Evolutionary conservation across 2,797 vertebrate genomes (phyloP), one percentile per base, ranked within the genome.

Genomic region (Arnoldichthys spilopterus): DNA sequence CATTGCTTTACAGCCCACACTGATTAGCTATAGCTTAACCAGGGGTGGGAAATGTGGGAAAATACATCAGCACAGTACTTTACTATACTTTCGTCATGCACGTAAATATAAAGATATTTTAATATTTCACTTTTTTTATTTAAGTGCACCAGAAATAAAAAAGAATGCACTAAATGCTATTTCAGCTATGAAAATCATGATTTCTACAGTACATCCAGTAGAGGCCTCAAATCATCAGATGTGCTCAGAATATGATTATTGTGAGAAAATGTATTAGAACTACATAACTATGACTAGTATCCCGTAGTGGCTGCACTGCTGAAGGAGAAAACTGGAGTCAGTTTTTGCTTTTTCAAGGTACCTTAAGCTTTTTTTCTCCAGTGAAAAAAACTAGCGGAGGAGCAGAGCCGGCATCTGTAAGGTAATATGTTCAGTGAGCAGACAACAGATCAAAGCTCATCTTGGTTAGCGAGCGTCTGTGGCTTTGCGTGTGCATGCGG

Each of bases 391-490:
- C 12, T 30, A 24, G 6, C 49, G 67, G 40, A 85, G 84, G 85
- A 75, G 30, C 62, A 40, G n/a, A 11, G 32, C 58, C 72, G 79
- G 13, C 47, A 67, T 77, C 76, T 84, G 82, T 83, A 86, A 88
- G 83, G 87, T 85, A 87, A 88, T 87, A 87, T 82, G 73, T 82
- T 83, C 80, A 63, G 77, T 16, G 74, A 80, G 74, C 74, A 88
- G 85, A 85, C 86, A 80, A 82, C 81, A 82, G 84, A 89, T 90
- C 87, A 90, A 89, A 90, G 85, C 75, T 87, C 85, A 84, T 84
- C 83, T 79, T 76, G 78, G 86, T 86, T 84, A 80, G 82, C 73
- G 77, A 77, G 83, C 83, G 81, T 89, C 85, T 84, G 85, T 53
- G 58, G 32, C 81, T 53, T 81, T 84, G 70, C 59, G 66, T 83